Evolutionary conservation across 2,888 invertebrate species (phyloP).

Genomic region (Agrilus mali): DNA sequence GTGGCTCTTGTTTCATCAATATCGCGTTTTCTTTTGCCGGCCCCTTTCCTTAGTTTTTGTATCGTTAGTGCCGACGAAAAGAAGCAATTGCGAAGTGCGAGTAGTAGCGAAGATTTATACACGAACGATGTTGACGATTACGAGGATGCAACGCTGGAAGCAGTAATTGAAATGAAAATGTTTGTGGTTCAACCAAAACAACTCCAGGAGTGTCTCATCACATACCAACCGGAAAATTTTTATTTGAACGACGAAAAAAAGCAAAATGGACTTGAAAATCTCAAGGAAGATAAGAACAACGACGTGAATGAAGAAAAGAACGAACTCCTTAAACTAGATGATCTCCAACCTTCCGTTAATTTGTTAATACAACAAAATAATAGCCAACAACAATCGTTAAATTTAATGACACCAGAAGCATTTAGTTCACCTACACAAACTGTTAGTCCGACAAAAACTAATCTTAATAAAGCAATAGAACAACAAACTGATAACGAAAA

Average conservation of each 20-base stretch:
- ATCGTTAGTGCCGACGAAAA: slow-evolving; percentile 63
- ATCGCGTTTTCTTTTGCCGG: slow-evolving; percentile 77
- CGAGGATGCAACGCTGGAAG: slow-evolving; percentile 39
- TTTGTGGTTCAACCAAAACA: slow-evolving; percentile 81
- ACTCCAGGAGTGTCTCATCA: slow-evolving; percentile 52
- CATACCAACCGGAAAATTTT: slow-evolving; percentile 24
- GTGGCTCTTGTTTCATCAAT: slow-evolving; percentile 58
- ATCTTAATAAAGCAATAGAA: slow-evolving; percentile 9
- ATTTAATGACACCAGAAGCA: slow-evolving; percentile 80
- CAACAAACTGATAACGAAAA: slow-evolving; percentile 15
- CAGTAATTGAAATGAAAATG: slow-evolving; percentile 42
- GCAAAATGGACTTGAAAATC: slow-evolving; percentile 7
- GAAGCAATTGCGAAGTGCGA: slow-evolving; percentile 34
- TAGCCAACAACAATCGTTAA: slow-evolving; percentile 39
- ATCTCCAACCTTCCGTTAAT: slow-evolving; percentile 29
- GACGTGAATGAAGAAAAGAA: slow-evolving; percentile 14
- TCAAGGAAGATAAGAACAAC: slow-evolving; percentile 14
- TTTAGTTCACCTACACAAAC: slow-evolving; percentile 48
- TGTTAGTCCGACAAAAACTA: slow-evolving; percentile 14
- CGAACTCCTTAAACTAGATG: slow-evolving; percentile 26
- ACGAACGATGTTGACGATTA: slow-evolving; percentile 42
- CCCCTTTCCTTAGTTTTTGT: slow-evolving; percentile 80
- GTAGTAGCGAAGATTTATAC: slow-evolving; percentile 43
- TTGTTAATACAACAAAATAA: slow-evolving; percentile 28
- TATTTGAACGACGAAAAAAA: slow-evolving; percentile 13